Evolutionary conservation across 2,888 invertebrate species (phyloP).

Genomic region (Labia minor): DNA sequence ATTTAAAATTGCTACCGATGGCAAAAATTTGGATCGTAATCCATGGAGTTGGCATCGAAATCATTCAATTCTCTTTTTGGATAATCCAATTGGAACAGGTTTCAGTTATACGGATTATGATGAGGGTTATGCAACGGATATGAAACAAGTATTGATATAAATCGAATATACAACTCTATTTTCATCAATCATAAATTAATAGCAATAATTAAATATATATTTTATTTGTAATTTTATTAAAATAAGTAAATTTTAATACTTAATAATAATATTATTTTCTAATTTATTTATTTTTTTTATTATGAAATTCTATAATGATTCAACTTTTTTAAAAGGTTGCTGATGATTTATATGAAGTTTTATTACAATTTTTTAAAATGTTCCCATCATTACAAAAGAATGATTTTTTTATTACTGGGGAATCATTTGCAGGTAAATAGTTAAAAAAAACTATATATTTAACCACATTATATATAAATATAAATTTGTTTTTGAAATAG

Average conservation of each 20-base stretch:
- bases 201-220: too few species aligned
- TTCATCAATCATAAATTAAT: too few species aligned
- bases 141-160: constrained; percentile 48
- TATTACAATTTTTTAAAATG: constrained; percentile 52
- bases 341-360: constrained; percentile 49
- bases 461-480: not conserved
- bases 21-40: constrained; percentile 42
- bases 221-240: too few species aligned
- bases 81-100: constrained; percentile 53
- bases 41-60: constrained; percentile 50
- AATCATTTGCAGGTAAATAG: constrained; percentile 48
- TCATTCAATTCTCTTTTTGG: constrained; percentile 52
- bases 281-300: constrained; percentile 23
- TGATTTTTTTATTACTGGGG: constrained; percentile 54
- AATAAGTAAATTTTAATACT: too few species aligned
- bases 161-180: too few species aligned
- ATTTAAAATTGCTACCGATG: constrained; percentile 41
- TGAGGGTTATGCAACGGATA: constrained; percentile 49
- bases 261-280: not conserved
- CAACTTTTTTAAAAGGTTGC: constrained; percentile 38
- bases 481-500: constrained; percentile 34
- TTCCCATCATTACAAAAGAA: constrained; percentile 49
- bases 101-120: constrained; percentile 54
- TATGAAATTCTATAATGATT: too few species aligned
- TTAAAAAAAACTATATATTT: constrained; percentile 37